A percentile compares a stretch with the other conserved stretches of the same genome.
Evolutionary conservation across 2,797 vertebrate species (phyloP).

Genomic region (Argya squamiceps): DNA sequence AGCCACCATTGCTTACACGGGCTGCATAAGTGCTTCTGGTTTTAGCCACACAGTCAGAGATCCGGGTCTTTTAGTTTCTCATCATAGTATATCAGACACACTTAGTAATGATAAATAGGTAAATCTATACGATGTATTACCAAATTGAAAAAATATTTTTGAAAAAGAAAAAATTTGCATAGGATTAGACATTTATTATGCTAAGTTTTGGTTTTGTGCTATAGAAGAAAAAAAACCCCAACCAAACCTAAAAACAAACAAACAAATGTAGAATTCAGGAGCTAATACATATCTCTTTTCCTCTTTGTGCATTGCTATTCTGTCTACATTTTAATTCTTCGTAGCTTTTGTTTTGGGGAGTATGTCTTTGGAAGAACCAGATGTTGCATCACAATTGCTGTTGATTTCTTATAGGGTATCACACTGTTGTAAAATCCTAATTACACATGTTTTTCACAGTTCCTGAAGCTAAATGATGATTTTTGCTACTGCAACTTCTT

Average conservation of each 20-base stretch:
- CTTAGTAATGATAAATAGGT: background rate
- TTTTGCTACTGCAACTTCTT: background rate
- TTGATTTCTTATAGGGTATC: slow-evolving; percentile 15
- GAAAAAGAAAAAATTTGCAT: background rate
- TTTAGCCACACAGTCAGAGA: background rate
- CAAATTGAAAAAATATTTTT: background rate
- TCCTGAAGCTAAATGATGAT: slow-evolving; percentile 3
- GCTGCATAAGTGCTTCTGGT: background rate
- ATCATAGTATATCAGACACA: background rate
- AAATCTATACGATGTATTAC: background rate
- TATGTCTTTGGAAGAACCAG: slow-evolving; percentile 14
- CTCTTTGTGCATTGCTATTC: background rate
- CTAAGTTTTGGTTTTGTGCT: background rate
- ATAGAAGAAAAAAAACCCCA: background rate
- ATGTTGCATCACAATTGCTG: slow-evolving; percentile 38
- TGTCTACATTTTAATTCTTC: background rate
- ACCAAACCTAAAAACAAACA: background rate
- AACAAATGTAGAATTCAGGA: background rate
- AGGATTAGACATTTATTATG: background rate
- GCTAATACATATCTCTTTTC: background rate
- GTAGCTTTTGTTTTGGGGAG: background rate
- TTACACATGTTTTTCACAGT: background rate
- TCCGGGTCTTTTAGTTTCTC: background rate
- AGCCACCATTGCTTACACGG: background rate
- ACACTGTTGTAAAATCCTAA: slow-evolving; percentile 6